phyloP scores from a whole-genome alignment of 1,140 invertebrate genomes.

The Ooceraea biroi region DNA sequence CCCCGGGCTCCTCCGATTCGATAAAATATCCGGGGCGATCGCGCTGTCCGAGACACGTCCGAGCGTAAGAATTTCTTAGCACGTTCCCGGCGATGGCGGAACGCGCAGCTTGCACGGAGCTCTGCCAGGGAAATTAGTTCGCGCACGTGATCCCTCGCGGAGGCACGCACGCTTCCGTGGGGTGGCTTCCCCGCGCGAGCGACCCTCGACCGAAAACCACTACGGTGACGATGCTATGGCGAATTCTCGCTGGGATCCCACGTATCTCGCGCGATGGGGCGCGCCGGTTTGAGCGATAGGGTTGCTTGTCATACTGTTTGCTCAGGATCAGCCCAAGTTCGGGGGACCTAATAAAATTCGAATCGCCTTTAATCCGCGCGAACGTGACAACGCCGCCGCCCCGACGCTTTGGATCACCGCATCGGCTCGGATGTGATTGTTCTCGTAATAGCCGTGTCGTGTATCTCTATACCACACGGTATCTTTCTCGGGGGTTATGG shows the following conservation, averaged over 20 bases:
- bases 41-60: conserved; percentile 8
- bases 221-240: conserved; percentile 4
- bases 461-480: neutral
- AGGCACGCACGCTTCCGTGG: conserved; percentile 74
- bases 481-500: neutral
- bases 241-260: conserved; percentile 25
- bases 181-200: neutral
- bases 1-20: neutral
- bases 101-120: conserved; percentile 57
- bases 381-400: conserved; percentile 34
- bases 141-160: conserved; percentile 78
- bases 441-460: neutral
- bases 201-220: conserved; percentile 40
- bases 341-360: conserved; percentile 53
- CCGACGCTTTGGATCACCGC: conserved; percentile 39
- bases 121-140: conserved; percentile 78
- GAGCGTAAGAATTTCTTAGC: conserved; percentile 71
- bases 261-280: conserved; percentile 19
- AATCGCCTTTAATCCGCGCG: conserved; percentile 50
- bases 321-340: conserved; percentile 49
- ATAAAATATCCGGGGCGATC: conserved; percentile 17
- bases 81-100: conserved; percentile 58
- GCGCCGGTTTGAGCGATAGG: conserved; percentile 34
- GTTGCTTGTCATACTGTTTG: conserved; percentile 34
- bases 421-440: conserved; percentile 6